phyloP scores from a whole-genome alignment of 1,140 invertebrate species.

The Cherax destructor region DNA sequence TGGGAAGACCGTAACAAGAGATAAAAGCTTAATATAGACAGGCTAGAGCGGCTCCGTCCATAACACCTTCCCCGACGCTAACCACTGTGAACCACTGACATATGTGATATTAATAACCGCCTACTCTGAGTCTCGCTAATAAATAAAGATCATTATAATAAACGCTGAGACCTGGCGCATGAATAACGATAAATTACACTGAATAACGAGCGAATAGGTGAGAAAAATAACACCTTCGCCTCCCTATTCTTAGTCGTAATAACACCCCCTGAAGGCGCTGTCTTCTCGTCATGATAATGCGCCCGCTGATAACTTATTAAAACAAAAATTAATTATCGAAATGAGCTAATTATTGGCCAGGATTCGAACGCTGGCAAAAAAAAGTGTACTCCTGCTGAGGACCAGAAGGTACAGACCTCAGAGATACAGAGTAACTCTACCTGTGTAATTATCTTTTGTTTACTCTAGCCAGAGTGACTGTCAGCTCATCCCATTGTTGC shows the following conservation, averaged over 20 bases:
- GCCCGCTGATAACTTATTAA: background rate
- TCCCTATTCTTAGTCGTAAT: background rate
- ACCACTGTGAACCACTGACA: background rate
- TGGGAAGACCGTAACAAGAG: background rate
- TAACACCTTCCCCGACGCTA: background rate
- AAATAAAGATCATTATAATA: background rate
- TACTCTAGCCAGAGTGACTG: too few relatives aligned
- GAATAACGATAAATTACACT: background rate
- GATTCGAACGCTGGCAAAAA: background rate
- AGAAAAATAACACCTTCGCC: background rate
- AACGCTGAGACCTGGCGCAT: background rate
- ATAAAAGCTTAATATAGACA: background rate
- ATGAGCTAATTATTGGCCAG: background rate
- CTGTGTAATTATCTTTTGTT: too few relatives aligned
- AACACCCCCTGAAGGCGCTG: background rate
- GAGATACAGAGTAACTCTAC: too few relatives aligned
- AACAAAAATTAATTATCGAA: background rate
- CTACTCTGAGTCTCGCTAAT: background rate
- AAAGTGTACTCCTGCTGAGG: too few relatives aligned
- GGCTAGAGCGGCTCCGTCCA: background rate
- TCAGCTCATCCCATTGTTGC: too few relatives aligned
- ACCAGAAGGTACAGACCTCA: too few relatives aligned
- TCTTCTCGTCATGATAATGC: background rate
- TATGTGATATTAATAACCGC: background rate
- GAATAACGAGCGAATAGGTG: background rate